phyloP scores from a whole-genome alignment of 2,797 vertebrate species.

The Cynopterus sphinx region DNA sequence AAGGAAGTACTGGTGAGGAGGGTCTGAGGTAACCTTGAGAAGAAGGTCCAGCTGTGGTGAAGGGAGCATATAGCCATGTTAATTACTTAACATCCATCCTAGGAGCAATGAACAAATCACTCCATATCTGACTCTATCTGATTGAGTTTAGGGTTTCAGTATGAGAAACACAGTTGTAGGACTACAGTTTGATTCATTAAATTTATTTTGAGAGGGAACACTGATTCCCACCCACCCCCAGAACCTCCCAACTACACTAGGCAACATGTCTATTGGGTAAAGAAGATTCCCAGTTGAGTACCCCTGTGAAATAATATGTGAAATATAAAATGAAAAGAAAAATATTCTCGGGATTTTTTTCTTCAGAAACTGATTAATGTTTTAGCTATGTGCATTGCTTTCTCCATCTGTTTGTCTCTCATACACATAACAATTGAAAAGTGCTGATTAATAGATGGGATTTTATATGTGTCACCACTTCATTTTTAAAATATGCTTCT shows the following conservation, averaged over 20 bases:
- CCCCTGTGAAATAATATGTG: slow-evolving; percentile 13
- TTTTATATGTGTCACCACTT: slow-evolving; percentile 59
- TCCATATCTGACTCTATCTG: not conserved
- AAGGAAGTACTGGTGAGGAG: not conserved
- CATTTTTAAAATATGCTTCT: slow-evolving; percentile 54
- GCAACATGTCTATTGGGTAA: not conserved
- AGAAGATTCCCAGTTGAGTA: not conserved
- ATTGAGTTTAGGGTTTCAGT: not conserved
- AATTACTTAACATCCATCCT: not conserved
- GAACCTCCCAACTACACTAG: not conserved
- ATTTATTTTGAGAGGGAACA: slow-evolving; percentile 25
- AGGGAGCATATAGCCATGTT: not conserved
- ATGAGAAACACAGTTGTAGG: not conserved
- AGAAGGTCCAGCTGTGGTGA: not conserved
- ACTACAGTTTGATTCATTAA: not conserved
- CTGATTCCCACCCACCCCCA: not conserved
- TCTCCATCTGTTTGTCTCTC: slow-evolving; percentile 25
- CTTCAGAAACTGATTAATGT: not conserved
- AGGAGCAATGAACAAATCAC: not conserved
- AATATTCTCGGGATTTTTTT: not conserved
- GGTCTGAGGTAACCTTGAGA: not conserved
- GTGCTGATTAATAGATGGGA: slow-evolving; percentile 31
- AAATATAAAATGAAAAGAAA: slow-evolving; percentile 5
- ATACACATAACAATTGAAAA: slow-evolving; percentile 21
- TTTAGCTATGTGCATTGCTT: not conserved